Conservation (phyloP, 2,888 invertebrate genomes). For the Miltochrista miniata region DNA sequence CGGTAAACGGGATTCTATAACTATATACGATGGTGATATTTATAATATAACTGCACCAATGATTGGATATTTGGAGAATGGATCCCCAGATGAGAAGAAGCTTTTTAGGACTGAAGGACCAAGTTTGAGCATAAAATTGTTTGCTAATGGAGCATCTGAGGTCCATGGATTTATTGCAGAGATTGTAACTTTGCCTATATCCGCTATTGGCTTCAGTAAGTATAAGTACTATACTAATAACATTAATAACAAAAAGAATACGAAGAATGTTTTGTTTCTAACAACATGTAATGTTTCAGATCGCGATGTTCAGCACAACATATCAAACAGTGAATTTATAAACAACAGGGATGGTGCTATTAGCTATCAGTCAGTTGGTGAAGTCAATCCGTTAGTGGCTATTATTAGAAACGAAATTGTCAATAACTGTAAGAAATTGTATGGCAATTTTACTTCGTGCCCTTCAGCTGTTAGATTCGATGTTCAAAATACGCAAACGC, state of each 20-base stretch:
- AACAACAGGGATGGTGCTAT: slow-evolving; percentile 95
- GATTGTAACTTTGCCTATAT: slow-evolving; percentile 96
- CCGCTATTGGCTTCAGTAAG: slow-evolving; percentile 95
- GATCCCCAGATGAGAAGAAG: slow-evolving; percentile 88
- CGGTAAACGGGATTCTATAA: slow-evolving; percentile 92
- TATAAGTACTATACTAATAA: slow-evolving; percentile 39
- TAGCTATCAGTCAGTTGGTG: slow-evolving; percentile 95
- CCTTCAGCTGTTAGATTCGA: slow-evolving; percentile 92
- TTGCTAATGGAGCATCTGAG: slow-evolving; percentile 97
- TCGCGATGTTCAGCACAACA: slow-evolving; percentile 95
- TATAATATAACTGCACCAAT: slow-evolving; percentile 91
- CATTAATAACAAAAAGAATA: not conserved
- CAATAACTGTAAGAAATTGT: slow-evolving; percentile 93
- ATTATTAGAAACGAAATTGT: slow-evolving; percentile 94
- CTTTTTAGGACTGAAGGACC: slow-evolving; percentile 90
- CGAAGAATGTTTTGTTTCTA: not conserved
- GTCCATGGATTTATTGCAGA: slow-evolving; percentile 98
- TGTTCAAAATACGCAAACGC: slow-evolving; percentile 96
- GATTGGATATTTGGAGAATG: slow-evolving; percentile 89
- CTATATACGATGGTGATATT: slow-evolving; percentile 96
- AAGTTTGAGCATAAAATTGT: slow-evolving; percentile 94
- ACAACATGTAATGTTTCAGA: slow-evolving; percentile 78
- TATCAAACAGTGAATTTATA: slow-evolving; percentile 91
- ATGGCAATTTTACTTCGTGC: slow-evolving; percentile 97
- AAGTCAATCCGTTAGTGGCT: slow-evolving; percentile 95